Percentiles rank a stretch among this genome's conserved stretches.
phyloP scores from a whole-genome alignment of 2,888 invertebrate species.

The Dryocosmus kuriphilus region DNA sequence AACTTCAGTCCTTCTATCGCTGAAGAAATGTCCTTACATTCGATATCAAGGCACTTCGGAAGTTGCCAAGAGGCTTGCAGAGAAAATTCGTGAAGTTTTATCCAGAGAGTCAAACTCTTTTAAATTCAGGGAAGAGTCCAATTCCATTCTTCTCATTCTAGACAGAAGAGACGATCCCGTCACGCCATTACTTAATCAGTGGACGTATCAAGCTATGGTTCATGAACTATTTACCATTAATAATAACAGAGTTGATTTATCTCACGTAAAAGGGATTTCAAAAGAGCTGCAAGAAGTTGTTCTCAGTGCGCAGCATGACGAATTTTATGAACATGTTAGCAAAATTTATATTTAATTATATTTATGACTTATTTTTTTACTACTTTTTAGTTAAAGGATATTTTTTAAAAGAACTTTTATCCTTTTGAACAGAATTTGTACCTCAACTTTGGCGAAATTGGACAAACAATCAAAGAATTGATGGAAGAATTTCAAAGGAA shows the following conservation, averaged over 20 bases:
- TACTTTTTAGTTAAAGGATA: not conserved
- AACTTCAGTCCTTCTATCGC: slow-evolving; percentile 89
- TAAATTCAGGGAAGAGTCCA: slow-evolving; percentile 88
- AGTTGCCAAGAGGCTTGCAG: slow-evolving; percentile 90
- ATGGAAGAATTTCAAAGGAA: slow-evolving; percentile 99
- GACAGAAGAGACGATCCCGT: slow-evolving; percentile 97
- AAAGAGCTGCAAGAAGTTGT: slow-evolving; percentile 96
- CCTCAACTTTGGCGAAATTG: slow-evolving; percentile 98
- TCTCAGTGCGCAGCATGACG: slow-evolving; percentile 96
- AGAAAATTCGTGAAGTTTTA: slow-evolving; percentile 90
- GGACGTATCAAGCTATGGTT: slow-evolving; percentile 99
- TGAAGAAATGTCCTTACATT: slow-evolving; percentile 94
- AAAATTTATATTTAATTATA: slow-evolving; percentile 2
- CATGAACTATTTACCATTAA: slow-evolving; percentile 96
- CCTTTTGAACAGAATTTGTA: slow-evolving; percentile 87
- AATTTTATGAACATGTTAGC: slow-evolving; percentile 93
- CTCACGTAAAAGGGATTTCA: slow-evolving; percentile 89
- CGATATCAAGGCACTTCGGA: slow-evolving; percentile 93
- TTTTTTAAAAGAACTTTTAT: not conserved
- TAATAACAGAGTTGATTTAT: slow-evolving; percentile 85
- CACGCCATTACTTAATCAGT: slow-evolving; percentile 96
- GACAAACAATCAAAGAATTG: slow-evolving; percentile 95
- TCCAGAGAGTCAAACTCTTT: slow-evolving; percentile 93
- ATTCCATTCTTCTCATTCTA: slow-evolving; percentile 91
- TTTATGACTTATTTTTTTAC: no score